These are phyloP conservation scores for Himalopsyche anomala DNA, from an alignment of 2,888 invertebrate genomes.

Conservation along the genomic window DNA sequence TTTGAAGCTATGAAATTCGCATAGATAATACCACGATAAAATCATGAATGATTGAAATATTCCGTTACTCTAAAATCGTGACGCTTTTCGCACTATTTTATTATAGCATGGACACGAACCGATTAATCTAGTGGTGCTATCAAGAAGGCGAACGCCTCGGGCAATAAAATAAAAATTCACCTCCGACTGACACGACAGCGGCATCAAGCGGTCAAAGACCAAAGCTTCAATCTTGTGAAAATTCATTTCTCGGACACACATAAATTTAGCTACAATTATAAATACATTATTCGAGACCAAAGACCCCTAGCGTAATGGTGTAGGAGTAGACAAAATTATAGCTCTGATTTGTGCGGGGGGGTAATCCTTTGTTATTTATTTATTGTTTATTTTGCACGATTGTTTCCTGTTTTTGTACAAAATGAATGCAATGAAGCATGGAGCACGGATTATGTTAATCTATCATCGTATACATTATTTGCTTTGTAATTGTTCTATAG, in stretches of 20 bases:
- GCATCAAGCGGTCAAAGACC: constrained; percentile 36
- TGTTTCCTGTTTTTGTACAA: too few relatives aligned
- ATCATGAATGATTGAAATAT: constrained; percentile 14
- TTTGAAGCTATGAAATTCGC: constrained; percentile 1
- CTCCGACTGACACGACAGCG: constrained; percentile 30
- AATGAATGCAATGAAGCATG: too few relatives aligned
- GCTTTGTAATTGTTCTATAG: too few relatives aligned
- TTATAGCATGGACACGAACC: constrained; percentile 34
- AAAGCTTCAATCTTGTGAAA: constrained; percentile 14
- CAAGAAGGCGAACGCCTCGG: not conserved
- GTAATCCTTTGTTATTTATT: not conserved
- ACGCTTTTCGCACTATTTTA: constrained; percentile 34
- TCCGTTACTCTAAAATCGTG: constrained; percentile 10
- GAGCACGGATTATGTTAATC: too few relatives aligned
- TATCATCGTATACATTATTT: too few relatives aligned
- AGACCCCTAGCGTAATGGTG: not conserved
- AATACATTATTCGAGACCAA: constrained; percentile 19
- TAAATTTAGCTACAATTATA: constrained; percentile 1
- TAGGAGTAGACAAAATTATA: constrained; percentile 5
- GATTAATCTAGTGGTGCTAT: constrained; percentile 28
- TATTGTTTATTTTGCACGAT: not conserved
- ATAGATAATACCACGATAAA: constrained; percentile 17
- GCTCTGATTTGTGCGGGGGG: constrained; percentile 3
- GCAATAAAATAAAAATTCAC: constrained; percentile 19
- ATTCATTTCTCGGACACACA: not conserved